These are phyloP conservation scores for Branchellion lobata DNA, from an alignment of 2,888 invertebrate species.

Conservation along the genomic window DNA sequence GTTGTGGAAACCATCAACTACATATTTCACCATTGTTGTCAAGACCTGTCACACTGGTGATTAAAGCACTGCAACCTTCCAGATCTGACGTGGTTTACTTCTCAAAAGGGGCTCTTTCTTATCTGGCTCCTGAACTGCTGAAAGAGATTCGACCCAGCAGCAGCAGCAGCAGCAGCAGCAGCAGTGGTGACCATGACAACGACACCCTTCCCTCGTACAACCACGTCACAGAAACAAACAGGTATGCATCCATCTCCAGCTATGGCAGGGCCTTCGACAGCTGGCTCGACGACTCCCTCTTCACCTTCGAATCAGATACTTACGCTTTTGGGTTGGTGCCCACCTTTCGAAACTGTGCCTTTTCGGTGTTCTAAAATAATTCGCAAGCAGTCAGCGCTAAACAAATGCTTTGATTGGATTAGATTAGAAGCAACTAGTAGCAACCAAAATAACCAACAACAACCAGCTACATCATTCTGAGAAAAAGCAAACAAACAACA, in stretches of 20 bases:
- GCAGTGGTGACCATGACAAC: constrained; percentile 56
- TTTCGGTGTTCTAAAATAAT: too few relatives aligned
- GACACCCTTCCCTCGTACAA: constrained; percentile 58
- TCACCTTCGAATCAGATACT: constrained; percentile 85
- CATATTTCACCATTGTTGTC: too few relatives aligned
- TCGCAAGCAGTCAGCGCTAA: too few relatives aligned
- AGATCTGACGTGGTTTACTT: constrained; percentile 58
- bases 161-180: constrained; percentile 55
- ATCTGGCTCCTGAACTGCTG: constrained; percentile 91
- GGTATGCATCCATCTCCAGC: constrained; percentile 72
- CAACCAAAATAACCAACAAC: too few relatives aligned
- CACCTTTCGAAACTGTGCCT: too few relatives aligned
- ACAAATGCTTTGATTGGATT: not conserved
- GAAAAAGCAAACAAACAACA: too few relatives aligned
- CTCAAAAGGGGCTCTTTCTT: constrained; percentile 64
- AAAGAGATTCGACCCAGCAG: constrained; percentile 61
- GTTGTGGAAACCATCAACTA: too few relatives aligned
- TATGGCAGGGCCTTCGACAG: constrained; percentile 65
- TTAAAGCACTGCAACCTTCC: too few relatives aligned
- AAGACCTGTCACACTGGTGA: too few relatives aligned
- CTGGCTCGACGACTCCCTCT: constrained; percentile 72
- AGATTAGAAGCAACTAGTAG: not conserved
- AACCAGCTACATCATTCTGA: too few relatives aligned
- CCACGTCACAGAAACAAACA: constrained; percentile 85
- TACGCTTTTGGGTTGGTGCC: constrained; percentile 90